phyloP scores from a whole-genome alignment of 1,140 invertebrate genomes.

The Centruroides vittatus region DNA sequence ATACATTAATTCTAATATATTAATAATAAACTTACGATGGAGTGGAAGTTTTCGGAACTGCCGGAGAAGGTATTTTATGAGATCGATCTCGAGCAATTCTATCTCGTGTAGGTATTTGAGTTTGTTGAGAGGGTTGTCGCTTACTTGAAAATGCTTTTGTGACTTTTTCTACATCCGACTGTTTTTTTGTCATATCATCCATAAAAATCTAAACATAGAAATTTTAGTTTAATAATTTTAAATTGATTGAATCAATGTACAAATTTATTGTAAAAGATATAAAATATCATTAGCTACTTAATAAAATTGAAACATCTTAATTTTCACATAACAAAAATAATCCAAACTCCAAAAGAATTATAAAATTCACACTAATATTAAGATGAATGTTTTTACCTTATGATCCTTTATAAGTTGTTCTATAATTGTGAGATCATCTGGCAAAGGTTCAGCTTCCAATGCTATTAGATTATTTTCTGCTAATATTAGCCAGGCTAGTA shows the following conservation, averaged over 20 bases:
- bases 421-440: conserved; percentile 72
- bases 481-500: conserved; percentile 79
- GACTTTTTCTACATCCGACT: conserved; percentile 74
- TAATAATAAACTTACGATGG: conserved; percentile 2
- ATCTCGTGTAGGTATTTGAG: conserved; percentile 2
- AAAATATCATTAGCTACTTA: too few species aligned
- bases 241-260: too few species aligned
- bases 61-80: not conserved
- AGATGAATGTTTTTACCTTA: conserved; percentile 34
- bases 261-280: too few species aligned
- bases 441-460: conserved; percentile 69
- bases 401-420: conserved; percentile 80
- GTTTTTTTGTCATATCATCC: conserved; percentile 72
- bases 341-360: too few species aligned
- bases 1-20: too few species aligned
- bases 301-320: too few species aligned
- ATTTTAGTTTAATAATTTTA: too few species aligned
- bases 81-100: not conserved
- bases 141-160: conserved; percentile 19
- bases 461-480: conserved; percentile 68
- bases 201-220: conserved; percentile 41
- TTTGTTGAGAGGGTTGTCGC: conserved; percentile 5
- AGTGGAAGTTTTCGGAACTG: conserved; percentile 2
- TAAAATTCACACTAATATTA: too few species aligned
- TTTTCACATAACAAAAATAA: too few species aligned